A percentile compares a stretch with the other conserved stretches of the same genome.
phyloP scores from a whole-genome alignment of 2,113 vertebrate species.

The Galemys pyrenaicus region DNA sequence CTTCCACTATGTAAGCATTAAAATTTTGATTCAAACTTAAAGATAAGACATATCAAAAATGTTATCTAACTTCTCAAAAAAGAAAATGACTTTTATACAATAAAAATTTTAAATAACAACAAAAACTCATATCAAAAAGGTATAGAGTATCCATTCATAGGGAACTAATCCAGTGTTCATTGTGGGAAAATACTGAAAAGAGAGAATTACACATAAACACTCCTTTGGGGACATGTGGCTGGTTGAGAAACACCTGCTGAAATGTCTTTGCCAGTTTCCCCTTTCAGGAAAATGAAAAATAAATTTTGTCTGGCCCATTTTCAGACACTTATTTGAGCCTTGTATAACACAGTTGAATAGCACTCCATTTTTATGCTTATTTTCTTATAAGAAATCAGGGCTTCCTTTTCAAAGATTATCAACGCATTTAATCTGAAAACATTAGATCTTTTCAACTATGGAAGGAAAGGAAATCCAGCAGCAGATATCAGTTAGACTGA shows the following conservation, averaged over 20 bases:
- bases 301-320: background rate
- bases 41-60: background rate
- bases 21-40: too few relatives aligned
- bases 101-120: background rate
- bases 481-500: background rate
- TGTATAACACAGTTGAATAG: background rate
- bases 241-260: background rate
- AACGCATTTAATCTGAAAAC: background rate
- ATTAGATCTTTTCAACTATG: background rate
- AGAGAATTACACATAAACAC: background rate
- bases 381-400: background rate
- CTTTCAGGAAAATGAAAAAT: background rate
- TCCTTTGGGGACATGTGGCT: background rate
- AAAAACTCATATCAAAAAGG: background rate
- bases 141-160: background rate
- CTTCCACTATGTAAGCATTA: too few relatives aligned
- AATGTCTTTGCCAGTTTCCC: background rate
- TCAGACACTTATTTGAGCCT: background rate
- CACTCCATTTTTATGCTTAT: background rate
- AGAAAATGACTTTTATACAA: background rate
- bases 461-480: background rate
- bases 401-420: background rate
- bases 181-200: background rate
- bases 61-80: background rate
- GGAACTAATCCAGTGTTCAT: background rate